A percentile compares a stretch with the other conserved stretches of the same genome.
Conservation (phyloP, 2,797 vertebrate species). For the Amblyraja radiata region DNA sequence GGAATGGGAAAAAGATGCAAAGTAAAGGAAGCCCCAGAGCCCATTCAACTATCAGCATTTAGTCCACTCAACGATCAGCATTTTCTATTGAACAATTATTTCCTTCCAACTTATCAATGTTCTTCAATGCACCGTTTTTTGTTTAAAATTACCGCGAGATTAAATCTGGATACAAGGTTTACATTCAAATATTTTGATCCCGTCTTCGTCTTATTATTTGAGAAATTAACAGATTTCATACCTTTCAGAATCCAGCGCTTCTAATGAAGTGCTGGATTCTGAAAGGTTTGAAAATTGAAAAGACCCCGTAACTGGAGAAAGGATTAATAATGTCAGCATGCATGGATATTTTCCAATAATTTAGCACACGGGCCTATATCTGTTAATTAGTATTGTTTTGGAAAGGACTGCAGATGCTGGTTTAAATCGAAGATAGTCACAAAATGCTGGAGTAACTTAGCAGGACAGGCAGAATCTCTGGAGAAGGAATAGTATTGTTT, state of each 20-base stretch:
- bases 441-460: no score
- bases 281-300: background rate
- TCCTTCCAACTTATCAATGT: background rate
- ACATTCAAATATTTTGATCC: background rate
- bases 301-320: background rate
- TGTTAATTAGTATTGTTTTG: no score
- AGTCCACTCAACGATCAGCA: background rate
- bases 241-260: background rate
- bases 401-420: no score
- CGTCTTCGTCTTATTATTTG: background rate
- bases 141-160: background rate
- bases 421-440: no score
- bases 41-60: background rate
- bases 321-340: background rate
- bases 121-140: background rate
- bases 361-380: no score
- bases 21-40: conserved; percentile 30
- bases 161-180: background rate
- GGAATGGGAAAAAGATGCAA: background rate
- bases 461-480: no score
- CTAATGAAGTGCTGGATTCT: background rate
- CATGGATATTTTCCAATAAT: no score
- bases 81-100: background rate
- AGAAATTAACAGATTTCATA: background rate
- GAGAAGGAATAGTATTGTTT: background rate